Percentiles rank a stretch among this genome's conserved stretches.
These are phyloP conservation scores for Agraylea sexmaculata DNA, from an alignment of 1,140 invertebrate genomes.

Conservation along the genomic window DNA sequence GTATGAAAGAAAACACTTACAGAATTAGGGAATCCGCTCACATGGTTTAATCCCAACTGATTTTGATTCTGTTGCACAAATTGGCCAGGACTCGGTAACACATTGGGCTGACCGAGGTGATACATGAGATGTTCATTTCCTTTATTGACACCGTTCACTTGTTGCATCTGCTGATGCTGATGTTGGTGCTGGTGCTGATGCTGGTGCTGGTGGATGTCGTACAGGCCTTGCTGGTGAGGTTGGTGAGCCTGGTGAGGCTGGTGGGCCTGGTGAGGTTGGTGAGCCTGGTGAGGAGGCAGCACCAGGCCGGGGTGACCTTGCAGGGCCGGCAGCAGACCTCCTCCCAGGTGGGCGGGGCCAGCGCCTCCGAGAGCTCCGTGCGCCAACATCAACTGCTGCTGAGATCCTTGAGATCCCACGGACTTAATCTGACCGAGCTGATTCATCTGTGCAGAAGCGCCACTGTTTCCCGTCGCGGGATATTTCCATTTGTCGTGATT, in stretches of 20 bases:
- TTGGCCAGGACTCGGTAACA: conserved; percentile 51
- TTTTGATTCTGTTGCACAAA: conserved; percentile 49
- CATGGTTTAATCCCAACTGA: conserved; percentile 43
- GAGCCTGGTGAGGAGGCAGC: conserved; percentile 33
- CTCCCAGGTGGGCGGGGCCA: conserved; percentile 9
- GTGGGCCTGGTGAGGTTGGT: conserved; percentile 24
- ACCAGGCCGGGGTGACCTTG: conserved; percentile 20
- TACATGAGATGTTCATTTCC: conserved; percentile 54
- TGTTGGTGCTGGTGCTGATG: conserved; percentile 43
- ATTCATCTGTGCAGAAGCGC: conserved; percentile 27
- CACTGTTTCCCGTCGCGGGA: conserved; percentile 36
- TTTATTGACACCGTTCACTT: conserved; percentile 45
- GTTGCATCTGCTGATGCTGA: conserved; percentile 40
- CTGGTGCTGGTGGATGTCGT: conserved; percentile 34
- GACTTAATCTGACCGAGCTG: conserved; percentile 31
- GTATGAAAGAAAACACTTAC: conserved; percentile 34
- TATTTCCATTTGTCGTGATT: conserved; percentile 64
- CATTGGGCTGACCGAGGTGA: conserved; percentile 49
- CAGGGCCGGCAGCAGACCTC: conserved; percentile 8
- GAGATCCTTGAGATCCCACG: conserved; percentile 42
- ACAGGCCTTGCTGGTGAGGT: conserved; percentile 32
- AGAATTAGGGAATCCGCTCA: conserved; percentile 40
- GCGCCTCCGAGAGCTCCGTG: conserved; percentile 1
- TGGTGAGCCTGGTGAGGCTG: conserved; percentile 35
- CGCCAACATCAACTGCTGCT: conserved; percentile 29